Evolutionary conservation across 2,888 invertebrate genomes (phyloP), one percentile per base, ranked within the genome.

Genomic region (Atrina japonica): DNA sequence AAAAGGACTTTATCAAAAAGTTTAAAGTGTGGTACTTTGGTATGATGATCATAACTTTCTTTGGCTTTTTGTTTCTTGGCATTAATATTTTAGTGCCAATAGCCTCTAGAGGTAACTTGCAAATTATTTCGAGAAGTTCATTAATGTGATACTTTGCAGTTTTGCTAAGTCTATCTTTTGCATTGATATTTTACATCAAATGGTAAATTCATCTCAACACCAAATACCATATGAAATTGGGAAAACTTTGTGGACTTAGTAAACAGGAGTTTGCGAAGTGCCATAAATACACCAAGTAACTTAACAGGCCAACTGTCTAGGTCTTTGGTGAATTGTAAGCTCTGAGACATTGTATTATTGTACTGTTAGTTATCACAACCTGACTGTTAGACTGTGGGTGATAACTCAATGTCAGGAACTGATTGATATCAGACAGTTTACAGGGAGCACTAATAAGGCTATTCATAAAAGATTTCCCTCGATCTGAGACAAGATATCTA

Each of bases 341-440:
- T 16, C 73, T 41, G 1, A 74, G 41, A n/a, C 59, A 64, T 55
- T 70, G 63, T 35, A 43, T 55, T 18, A 76, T 41, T 6, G 71
- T 69, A 25, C 56, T 45, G 55, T 77, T 75, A 35, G 56, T 55
- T 23, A 73, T 40, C 53, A 75, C 77, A 5, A 65, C 66, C n/a
- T 45, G 43, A 5, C 61, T 59, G 35, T 77, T 77, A 1, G 73
- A 58, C 45, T 73, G 58, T 0, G 73, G 77, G 16, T 70, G 50
- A 27, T 77, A 75, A 16, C 70, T 66, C 1, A 63, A 66, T 7
- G 75, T 77, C 11, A 47, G 59, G 29, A 70, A 69, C 16, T 71
- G 14, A 9, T 53, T 67, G 11, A 73, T 60, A 9, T 74, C 40
- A 41, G 68, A 76, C 3, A 76, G 30, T 41, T 76, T 73, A 41